phyloP scores from a whole-genome alignment of 2,113 vertebrate genomes.

The Daphoenositta chrysoptera region DNA sequence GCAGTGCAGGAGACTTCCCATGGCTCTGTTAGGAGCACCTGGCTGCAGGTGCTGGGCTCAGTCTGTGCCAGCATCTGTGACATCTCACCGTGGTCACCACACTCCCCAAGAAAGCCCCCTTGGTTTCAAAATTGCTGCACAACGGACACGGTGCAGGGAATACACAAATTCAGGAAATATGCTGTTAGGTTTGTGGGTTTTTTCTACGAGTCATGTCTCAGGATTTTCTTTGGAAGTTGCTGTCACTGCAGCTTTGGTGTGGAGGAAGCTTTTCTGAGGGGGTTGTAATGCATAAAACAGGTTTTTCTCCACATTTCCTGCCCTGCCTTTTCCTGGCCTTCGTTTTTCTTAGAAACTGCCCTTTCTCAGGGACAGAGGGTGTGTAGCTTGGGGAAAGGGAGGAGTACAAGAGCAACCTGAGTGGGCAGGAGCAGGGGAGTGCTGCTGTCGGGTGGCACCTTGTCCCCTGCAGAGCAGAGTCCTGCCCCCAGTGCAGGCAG shows the following conservation, averaged over 20 bases:
- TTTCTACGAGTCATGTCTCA: not conserved
- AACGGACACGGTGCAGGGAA: not conserved
- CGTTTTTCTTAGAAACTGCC: not conserved
- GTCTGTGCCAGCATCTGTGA: rapidly evolving
- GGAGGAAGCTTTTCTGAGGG: not conserved
- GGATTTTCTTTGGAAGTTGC: not conserved
- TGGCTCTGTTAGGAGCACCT: not conserved
- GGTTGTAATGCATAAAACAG: not conserved
- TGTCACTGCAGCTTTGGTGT: not conserved
- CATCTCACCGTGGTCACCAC: not conserved
- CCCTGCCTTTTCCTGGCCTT: not conserved
- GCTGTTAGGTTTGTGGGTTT: not conserved
- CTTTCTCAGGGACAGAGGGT: not conserved
- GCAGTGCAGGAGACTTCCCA: not conserved
- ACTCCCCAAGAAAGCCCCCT: not conserved
- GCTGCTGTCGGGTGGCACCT: not conserved
- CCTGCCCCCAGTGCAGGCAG: not conserved
- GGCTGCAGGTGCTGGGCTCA: not conserved
- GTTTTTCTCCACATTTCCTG: not conserved
- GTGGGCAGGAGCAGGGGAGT: not conserved
- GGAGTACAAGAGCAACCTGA: not conserved
- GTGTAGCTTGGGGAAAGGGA: not conserved
- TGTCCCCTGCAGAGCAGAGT: not conserved
- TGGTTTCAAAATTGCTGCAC: not conserved
- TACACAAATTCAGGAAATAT: not conserved